phyloP scores from a whole-genome alignment of 2,888 invertebrate species.

The Endotricha flammealis region DNA sequence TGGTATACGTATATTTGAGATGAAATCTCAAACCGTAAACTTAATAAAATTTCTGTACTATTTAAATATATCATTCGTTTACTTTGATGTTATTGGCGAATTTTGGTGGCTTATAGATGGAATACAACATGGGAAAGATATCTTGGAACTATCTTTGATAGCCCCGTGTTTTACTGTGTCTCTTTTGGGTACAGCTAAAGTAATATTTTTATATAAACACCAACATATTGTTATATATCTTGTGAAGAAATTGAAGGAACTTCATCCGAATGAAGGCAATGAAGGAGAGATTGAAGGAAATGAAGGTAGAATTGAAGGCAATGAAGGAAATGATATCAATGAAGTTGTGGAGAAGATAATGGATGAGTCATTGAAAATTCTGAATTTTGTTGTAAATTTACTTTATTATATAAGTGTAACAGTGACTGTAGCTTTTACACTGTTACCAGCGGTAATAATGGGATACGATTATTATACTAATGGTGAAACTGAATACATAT shows the following conservation, averaged over 20 bases:
- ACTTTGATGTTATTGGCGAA: constrained; percentile 44
- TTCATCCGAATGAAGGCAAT: constrained; percentile 31
- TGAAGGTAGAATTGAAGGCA: constrained; percentile 3
- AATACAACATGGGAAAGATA: constrained; percentile 30
- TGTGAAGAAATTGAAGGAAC: constrained; percentile 34
- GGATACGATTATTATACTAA: constrained; percentile 30
- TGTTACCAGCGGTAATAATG: constrained; percentile 38
- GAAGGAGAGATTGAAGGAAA: constrained; percentile 10
- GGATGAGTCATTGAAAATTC: constrained; percentile 28
- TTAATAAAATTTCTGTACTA: constrained; percentile 21
- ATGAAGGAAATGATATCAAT: background rate
- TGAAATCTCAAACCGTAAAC: constrained; percentile 12
- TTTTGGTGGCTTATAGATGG: constrained; percentile 41
- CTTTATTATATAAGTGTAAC: constrained; percentile 24
- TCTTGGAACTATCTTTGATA: constrained; percentile 41
- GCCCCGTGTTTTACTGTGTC: constrained; percentile 46
- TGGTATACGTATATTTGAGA: constrained; percentile 34
- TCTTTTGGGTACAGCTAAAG: constrained; percentile 40
- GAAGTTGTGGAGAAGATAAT: constrained; percentile 22
- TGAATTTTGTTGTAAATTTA: constrained; percentile 30
- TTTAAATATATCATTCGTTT: constrained; percentile 37
- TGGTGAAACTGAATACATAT: constrained; percentile 30
- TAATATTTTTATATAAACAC: constrained; percentile 32
- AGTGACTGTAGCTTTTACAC: constrained; percentile 37
- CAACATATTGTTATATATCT: constrained; percentile 29